A percentile compares a stretch with the other conserved stretches of the same genome.
phyloP scores from a whole-genome alignment of 2,113 vertebrate species.

The Ammodytes dubius region DNA sequence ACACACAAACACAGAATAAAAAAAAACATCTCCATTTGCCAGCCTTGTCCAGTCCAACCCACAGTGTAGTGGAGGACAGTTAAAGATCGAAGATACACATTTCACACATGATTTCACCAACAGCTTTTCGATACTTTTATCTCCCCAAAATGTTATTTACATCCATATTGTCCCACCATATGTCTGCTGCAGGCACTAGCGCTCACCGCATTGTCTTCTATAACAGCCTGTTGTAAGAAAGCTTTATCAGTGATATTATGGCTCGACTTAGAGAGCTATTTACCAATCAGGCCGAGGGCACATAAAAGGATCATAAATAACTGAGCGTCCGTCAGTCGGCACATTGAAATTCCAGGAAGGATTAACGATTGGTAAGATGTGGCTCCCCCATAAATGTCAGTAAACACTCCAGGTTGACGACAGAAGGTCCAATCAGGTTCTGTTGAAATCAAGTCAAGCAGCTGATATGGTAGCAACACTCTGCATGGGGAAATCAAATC shows the following conservation, averaged over 20 bases:
- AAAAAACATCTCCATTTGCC: constrained; percentile 24
- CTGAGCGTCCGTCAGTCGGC: constrained; percentile 51
- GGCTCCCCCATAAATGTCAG: constrained; percentile 64
- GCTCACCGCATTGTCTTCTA: constrained; percentile 25
- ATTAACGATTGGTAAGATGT: constrained; percentile 56
- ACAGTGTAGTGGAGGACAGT: constrained; percentile 42
- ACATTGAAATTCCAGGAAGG: constrained; percentile 72
- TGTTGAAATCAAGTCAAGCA: constrained; percentile 70
- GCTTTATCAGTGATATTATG: constrained; percentile 34
- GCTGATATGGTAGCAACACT: constrained; percentile 54
- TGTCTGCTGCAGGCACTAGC: constrained; percentile 37
- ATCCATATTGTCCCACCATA: constrained; percentile 29
- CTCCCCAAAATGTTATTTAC: constrained; percentile 18
- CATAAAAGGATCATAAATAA: constrained; percentile 71
- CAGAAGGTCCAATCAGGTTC: constrained; percentile 64
- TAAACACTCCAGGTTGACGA: constrained; percentile 65
- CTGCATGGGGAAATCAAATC: constrained; percentile 50
- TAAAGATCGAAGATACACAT: constrained; percentile 10
- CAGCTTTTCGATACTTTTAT: constrained; percentile 27
- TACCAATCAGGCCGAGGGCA: constrained; percentile 62
- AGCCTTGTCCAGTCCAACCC: constrained; percentile 1
- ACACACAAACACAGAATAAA: not conserved
- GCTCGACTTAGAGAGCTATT: constrained; percentile 54
- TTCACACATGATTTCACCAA: constrained; percentile 22
- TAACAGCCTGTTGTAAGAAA: constrained; percentile 21